phyloP scores from a whole-genome alignment of 2,888 invertebrate species.

The Cryptus viduatorius region DNA sequence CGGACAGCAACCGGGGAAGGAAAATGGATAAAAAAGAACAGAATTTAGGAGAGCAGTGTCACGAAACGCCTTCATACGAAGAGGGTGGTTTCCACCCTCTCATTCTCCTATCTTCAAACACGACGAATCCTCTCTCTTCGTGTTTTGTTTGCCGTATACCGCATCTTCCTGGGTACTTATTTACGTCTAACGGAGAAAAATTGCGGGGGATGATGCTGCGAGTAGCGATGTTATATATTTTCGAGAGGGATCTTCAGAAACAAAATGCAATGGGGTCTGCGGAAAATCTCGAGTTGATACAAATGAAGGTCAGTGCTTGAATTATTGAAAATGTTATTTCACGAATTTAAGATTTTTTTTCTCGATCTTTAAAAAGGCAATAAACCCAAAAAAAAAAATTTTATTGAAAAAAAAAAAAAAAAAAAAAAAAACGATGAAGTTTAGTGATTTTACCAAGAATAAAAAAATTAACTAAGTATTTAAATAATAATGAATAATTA shows the following conservation, averaged over 20 bases:
- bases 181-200: constrained; percentile 18
- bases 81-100: background rate
- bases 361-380: too few relatives aligned
- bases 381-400: too few relatives aligned
- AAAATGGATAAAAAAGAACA: constrained; percentile 6
- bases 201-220: background rate
- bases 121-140: background rate
- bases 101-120: background rate
- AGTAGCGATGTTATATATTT: background rate
- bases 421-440: too few relatives aligned
- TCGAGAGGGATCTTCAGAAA: background rate
- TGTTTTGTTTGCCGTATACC: background rate
- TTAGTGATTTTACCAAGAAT: too few relatives aligned
- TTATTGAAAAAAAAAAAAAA: too few relatives aligned
- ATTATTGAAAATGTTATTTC: background rate
- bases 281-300: background rate
- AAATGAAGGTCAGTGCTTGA: background rate
- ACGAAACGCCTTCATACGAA: background rate
- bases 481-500: too few relatives aligned
- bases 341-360: too few relatives aligned
- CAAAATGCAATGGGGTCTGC: background rate
- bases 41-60: constrained; percentile 24
- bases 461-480: too few relatives aligned
- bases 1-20: background rate
- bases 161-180: background rate